A percentile compares a stretch with the other conserved stretches of the same genome.
These are phyloP conservation scores for Tetraneura akinire DNA, from an alignment of 1,140 invertebrate genomes.

Conservation along the genomic window DNA sequence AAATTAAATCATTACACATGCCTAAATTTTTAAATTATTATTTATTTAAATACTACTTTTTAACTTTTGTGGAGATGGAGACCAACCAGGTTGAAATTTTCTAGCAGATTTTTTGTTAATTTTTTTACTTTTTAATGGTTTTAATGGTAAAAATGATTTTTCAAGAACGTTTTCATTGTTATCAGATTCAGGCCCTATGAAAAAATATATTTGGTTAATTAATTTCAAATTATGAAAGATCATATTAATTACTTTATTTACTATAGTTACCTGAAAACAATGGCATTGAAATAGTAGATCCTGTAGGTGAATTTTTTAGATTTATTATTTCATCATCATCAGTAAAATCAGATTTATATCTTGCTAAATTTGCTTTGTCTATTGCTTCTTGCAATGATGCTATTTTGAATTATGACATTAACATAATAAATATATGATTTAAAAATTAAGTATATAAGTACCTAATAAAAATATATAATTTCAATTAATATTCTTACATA, in stretches of 20 bases:
- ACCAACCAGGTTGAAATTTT: not conserved
- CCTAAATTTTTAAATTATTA: not conserved
- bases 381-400: not conserved
- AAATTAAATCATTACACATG: not conserved
- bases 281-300: not conserved
- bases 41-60: not conserved
- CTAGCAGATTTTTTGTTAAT: not conserved
- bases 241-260: not conserved
- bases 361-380: not conserved
- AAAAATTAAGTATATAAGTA: not conserved
- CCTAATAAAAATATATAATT: not conserved
- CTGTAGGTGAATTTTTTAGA: not conserved
- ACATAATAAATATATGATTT: not conserved
- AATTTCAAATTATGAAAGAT: not conserved
- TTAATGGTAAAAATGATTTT: not conserved
- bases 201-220: not conserved
- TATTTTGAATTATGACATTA: not conserved
- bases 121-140: no score
- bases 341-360: not conserved
- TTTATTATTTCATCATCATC: not conserved
- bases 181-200: not conserved
- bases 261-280: not conserved
- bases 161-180: not conserved
- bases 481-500: not conserved
- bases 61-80: not conserved